Evolutionary conservation across 2,888 invertebrate genomes (phyloP).

Genomic region (Epicampocera succincta): DNA sequence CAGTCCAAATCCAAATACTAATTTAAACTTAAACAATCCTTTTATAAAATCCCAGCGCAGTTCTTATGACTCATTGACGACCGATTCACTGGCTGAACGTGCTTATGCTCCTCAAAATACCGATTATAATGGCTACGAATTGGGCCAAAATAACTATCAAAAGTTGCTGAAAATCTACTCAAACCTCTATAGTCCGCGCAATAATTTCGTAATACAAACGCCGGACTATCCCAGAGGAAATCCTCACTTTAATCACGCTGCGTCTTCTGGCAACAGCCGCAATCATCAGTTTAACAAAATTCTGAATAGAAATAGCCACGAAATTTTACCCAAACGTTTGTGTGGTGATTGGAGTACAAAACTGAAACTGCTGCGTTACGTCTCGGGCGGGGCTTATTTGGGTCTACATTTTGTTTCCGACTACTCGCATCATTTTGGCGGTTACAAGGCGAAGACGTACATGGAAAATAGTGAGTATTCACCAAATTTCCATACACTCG

Average conservation of each 20-base stretch:
- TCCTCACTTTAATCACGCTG: constrained; percentile 71
- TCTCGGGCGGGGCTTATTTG: constrained; percentile 85
- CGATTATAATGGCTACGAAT: constrained; percentile 74
- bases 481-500: neutral
- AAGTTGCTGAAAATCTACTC: constrained; percentile 75
- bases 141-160: constrained; percentile 75
- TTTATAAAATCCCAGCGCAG: constrained; percentile 71
- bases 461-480: constrained; percentile 87
- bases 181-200: constrained; percentile 75
- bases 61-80: constrained; percentile 71
- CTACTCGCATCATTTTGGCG: constrained; percentile 89
- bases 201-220: constrained; percentile 76
- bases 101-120: constrained; percentile 68
- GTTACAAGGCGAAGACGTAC: constrained; percentile 88
- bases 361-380: constrained; percentile 87
- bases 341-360: constrained; percentile 92
- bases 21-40: constrained; percentile 61
- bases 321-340: constrained; percentile 82
- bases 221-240: constrained; percentile 77
- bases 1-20: constrained; percentile 21
- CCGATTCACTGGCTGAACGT: constrained; percentile 35
- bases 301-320: constrained; percentile 38
- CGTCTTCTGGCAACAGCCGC: constrained; percentile 29
- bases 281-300: constrained; percentile 22
- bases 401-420: constrained; percentile 88